A percentile compares a stretch with the other conserved stretches of the same genome.
Evolutionary conservation across 2,888 invertebrate species (phyloP).

Genomic region (Chouioia cunea): DNA sequence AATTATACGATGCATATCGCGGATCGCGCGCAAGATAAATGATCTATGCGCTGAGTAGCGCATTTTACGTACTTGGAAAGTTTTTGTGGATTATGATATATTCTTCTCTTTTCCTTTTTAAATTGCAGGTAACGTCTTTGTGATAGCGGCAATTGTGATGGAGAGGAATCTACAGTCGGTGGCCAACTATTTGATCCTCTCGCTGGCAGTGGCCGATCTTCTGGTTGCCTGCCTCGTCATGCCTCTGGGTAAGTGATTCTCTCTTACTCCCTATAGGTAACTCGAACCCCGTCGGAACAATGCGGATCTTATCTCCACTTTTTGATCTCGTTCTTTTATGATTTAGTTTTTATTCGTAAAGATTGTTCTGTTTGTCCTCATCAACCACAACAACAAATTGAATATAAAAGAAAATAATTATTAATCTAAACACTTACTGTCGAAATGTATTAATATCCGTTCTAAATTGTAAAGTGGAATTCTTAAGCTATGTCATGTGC

Average conservation of each 20-base stretch:
- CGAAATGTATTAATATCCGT: too few species aligned
- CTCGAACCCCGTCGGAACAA: neutral
- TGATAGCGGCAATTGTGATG: conserved; percentile 90
- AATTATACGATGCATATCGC: neutral
- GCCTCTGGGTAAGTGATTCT: conserved; percentile 72
- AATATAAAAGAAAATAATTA: too few species aligned
- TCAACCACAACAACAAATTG: too few species aligned
- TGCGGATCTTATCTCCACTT: neutral
- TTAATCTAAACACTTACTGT: too few species aligned
- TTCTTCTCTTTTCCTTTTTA: neutral
- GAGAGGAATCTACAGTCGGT: conserved; percentile 90
- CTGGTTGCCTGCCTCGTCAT: conserved; percentile 88
- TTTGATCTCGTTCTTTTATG: neutral
- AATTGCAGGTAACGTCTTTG: conserved; percentile 88
- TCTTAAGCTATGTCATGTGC: too few species aligned
- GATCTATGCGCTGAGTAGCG: neutral
- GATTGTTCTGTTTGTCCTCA: too few species aligned
- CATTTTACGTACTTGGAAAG: neutral
- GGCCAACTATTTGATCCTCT: conserved; percentile 90
- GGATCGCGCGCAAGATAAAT: conserved; percentile 1
- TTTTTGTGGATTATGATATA: neutral
- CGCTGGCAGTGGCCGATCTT: conserved; percentile 91
- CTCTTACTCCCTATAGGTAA: neutral
- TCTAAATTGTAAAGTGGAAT: too few species aligned
- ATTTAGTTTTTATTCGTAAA: too few species aligned